Conservation (phyloP, 2,113 vertebrate genomes). For the Lonchura striata region DNA sequence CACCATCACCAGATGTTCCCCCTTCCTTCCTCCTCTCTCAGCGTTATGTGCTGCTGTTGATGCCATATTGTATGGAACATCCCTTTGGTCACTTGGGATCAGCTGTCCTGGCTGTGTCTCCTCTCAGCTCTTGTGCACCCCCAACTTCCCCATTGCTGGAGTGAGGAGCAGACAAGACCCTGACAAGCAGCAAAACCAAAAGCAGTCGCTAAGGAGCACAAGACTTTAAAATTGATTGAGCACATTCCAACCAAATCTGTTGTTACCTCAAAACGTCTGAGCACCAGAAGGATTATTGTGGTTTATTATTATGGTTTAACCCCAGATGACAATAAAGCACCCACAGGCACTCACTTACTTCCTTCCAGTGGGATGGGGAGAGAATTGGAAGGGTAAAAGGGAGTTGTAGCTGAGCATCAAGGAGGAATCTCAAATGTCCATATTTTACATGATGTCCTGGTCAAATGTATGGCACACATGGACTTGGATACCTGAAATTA, state of each 20-base stretch:
- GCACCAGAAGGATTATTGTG: not conserved
- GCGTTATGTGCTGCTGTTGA: not conserved
- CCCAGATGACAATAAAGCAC: not conserved
- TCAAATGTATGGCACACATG: not conserved
- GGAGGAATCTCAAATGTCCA: not conserved
- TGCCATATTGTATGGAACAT: not conserved
- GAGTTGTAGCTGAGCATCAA: not conserved
- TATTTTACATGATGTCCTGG: not conserved
- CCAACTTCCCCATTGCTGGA: rapidly evolving
- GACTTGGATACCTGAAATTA: not conserved
- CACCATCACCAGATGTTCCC: rapidly evolving
- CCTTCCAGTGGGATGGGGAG: too few relatives aligned
- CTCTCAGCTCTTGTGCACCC: not conserved
- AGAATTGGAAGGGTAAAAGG: not conserved
- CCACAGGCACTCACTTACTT: not conserved
- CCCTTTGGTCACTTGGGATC: not conserved
- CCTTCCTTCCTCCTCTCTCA: not conserved
- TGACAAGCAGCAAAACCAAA: not conserved
- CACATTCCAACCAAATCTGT: not conserved
- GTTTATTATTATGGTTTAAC: not conserved
- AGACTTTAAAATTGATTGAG: not conserved
- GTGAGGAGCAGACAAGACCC: not conserved
- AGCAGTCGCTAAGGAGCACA: not conserved
- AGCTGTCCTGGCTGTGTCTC: not conserved
- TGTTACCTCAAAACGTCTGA: not conserved